Evolutionary conservation across 2,888 invertebrate species (phyloP).

Genomic region (Drosophila picticornis): DNA sequence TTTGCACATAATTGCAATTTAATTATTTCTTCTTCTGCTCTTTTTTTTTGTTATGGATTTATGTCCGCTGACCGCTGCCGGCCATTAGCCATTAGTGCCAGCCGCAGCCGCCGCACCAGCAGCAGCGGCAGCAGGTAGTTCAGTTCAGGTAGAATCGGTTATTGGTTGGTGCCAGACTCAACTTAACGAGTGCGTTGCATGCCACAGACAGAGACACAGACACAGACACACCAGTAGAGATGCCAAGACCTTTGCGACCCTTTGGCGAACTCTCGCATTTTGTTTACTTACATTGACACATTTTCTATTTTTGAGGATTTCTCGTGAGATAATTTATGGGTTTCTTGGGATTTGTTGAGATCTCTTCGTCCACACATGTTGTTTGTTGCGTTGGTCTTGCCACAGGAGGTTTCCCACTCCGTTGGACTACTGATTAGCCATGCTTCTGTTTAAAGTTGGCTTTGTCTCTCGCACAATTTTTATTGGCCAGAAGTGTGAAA

Average conservation of each 20-base stretch:
- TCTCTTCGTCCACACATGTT: constrained; percentile 35
- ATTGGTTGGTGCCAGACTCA: constrained; percentile 18
- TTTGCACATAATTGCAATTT: constrained; percentile 81
- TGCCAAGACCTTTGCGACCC: constrained; percentile 1
- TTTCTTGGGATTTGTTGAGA: constrained; percentile 55
- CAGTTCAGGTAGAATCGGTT: constrained; percentile 46
- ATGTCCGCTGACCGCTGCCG: constrained; percentile 52
- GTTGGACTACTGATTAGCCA: constrained; percentile 50
- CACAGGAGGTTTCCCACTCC: not conserved
- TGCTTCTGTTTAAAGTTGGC: constrained; percentile 71
- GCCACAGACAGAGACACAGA: constrained; percentile 15
- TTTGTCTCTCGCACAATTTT: constrained; percentile 26
- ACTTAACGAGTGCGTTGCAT: constrained; percentile 60
- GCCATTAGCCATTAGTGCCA: constrained; percentile 23
- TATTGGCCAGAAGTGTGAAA: constrained; percentile 64
- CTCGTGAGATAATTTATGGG: constrained; percentile 62
- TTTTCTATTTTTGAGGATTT: constrained; percentile 54
- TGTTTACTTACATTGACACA: constrained; percentile 76
- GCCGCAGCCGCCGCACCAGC: not conserved
- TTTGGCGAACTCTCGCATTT: constrained; percentile 16
- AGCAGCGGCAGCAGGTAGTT: not conserved
- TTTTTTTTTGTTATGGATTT: constrained; percentile 70
- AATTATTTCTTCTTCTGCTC: constrained; percentile 61
- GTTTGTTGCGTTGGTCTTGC: constrained; percentile 8
- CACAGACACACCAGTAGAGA: not conserved